These are phyloP conservation scores for Bergia puertoricense DNA, from an alignment of 92 coral and sea anemone genomes.

Conservation along the genomic window DNA sequence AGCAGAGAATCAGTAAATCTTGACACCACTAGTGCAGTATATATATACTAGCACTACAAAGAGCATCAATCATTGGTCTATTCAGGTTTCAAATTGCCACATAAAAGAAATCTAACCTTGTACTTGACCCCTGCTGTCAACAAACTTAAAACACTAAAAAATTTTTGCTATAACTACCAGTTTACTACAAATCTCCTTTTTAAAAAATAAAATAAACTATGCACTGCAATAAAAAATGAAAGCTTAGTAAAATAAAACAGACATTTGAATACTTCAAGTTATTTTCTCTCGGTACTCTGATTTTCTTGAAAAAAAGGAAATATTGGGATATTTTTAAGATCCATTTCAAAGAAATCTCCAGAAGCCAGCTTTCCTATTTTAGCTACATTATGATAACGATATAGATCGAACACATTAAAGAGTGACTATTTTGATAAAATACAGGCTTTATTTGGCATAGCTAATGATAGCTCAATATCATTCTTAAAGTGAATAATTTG, in stretches of 20 bases:
- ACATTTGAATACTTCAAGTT: neutral
- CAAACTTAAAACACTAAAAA: constrained; percentile 9
- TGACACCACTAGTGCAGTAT: neutral
- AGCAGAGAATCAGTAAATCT: neutral
- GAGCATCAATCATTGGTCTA: constrained; percentile 24
- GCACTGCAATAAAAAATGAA: neutral
- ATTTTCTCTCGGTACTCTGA: neutral
- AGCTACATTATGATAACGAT: neutral
- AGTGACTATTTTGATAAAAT: neutral
- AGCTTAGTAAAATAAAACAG: neutral
- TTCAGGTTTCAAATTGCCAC: constrained; percentile 18
- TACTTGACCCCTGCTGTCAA: constrained; percentile 30
- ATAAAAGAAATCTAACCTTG: neutral
- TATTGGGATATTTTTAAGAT: neutral
- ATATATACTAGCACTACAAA: neutral
- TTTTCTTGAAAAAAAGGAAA: neutral
- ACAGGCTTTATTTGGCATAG: constrained; percentile 10
- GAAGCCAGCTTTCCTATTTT: constrained; percentile 3
- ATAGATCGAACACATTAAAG: neutral
- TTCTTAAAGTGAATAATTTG: neutral
- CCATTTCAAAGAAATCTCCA: constrained; percentile 14
- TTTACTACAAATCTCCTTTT: neutral
- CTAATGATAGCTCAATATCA: neutral
- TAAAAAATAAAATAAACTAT: neutral
- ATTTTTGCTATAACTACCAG: neutral